Base-by-base conservation (phyloP, 2,888 invertebrate genomes). In the Ecdyonurus torrentis region DNA sequence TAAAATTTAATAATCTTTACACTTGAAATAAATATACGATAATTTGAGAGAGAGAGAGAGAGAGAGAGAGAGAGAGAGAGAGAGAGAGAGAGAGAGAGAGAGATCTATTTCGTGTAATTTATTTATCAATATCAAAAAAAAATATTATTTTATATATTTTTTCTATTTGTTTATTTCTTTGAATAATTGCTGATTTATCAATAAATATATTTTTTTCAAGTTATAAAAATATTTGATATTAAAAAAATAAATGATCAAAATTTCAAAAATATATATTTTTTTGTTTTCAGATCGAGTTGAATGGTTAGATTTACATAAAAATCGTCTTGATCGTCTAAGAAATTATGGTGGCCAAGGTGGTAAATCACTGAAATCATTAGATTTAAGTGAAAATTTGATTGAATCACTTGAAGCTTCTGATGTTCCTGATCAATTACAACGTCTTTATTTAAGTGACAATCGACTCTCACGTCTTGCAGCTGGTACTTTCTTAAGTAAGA, bases 401-500 rank as follows among this genome's bases (percentile, higher is more conserved):
- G 85, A 85, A 58, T 89, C 90, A 78, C 86, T 91, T 68, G 88
- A 87, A 65, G 87, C 87, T 64, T 86, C 85, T 73, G 86, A 89
- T 53, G 86, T 91, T 73, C 91, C 91, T 0, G 89, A 89, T 75
- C 87, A 88, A 66, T 85, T 89, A 1, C 86, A 89, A 76, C 81
- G 86, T 74, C 75, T 90, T 59, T 87, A 86, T 71, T 77, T 91
- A 60, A 88, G 87, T 72, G 86, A 90, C 73, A 91, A 91, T 75
- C 77, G 55, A n/a, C n/a, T 55, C 5, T 7, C 55, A 5, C 10
- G 22, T 22, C 88, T 91, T 67, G 89, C 89, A 71, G 89, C 90
- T 18, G 90, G 89, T 71, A 88, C 90, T 10, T 91, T 91, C 73
- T 88, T 90, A 77, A 88, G 89, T 72, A 91, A 91, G 74, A 87